Evolutionary conservation across 2,888 invertebrate genomes (phyloP), one percentile per base, ranked within the genome.

Genomic region (Ormyrus rosae): DNA sequence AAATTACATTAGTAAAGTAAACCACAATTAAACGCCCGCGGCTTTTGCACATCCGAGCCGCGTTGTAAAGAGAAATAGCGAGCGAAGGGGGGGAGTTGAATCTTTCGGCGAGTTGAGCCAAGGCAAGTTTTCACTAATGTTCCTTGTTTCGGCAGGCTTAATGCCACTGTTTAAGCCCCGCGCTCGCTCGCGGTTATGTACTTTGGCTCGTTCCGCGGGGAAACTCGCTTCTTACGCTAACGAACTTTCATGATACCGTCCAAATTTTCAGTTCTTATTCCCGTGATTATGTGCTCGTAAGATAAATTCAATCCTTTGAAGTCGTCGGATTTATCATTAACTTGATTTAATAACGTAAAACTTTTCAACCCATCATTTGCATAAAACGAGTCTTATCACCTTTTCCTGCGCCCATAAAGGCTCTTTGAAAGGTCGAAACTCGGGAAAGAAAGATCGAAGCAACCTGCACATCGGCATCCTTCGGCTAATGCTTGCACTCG

Each of bases 111-210:
- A 84, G 84, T 84, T 80, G 69, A 77, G 72, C 78, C 56, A 80
- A 90, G 90, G 90, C 65, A 83, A 90, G 90, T 90, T 90, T 89
- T 89, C 89, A 88, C 89, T 90, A 90, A 90, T 90, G 90, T 87
- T 86, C 84, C 90, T 90, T 89, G 90, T 90, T 90, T 84, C 83
- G 85, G 84, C 85, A 85, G 85, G 84, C 86, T 86, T 90, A 90
- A 89, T 88, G 85, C 82, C 80, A 19, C 85, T 86, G 84, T 83
- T 87, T 88, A 89, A 88, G 86, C 86, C 86, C 19, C 34, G 34
- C 34, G 34, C 34, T 34, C 34, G 3, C 60, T 72, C 68, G 48
- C 70, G 70, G 73, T 73, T 81, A 72, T 78, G 76, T 76, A 73
- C 79, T 81, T 81, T 72, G 71, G 51, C 74, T 67, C 56, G 11